Evolutionary conservation across 2,888 invertebrate genomes (phyloP), one percentile per base, ranked within the genome.

Genomic region (Tenthredo scrophulariae): DNA sequence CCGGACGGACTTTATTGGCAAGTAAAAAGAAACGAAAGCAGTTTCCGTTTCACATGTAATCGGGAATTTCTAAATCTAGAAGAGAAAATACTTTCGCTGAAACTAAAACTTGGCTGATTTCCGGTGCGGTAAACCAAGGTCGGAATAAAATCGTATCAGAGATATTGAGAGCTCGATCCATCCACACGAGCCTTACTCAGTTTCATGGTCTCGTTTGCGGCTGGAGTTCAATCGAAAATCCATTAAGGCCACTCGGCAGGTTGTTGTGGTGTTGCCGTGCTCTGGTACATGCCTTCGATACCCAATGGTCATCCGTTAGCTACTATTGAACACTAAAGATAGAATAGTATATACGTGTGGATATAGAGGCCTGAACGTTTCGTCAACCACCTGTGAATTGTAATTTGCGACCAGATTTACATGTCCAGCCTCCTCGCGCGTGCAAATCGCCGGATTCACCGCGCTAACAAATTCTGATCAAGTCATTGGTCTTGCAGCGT

Each of bases 181-280:
- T 40, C 43, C 74, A 2, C 43, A 18, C 15, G 13, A 74, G 43
- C 37, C 22, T 74, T n/a, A 74, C 22, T 40, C 54, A 50, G 29
- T 22, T 29, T 22, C 54, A n/a, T 7, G 33, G n/a, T 54, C 77
- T 40, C 62, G 40, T 84, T 85, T 18, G 62, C 40, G 67, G 40
- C 26, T 82, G 86, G 88, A 89, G 90, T 90, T 89, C 87, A 89
- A 91, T 91, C 89, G 89, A 90, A 89, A 91, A 87, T 90, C 89
- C 88, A 91, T 91, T 90, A 89, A 88, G 89, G 89, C 87, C 89
- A 87, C 87, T 87, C 86, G 88, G 89, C 88, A 89, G 90, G 87
- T 90, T 90, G 89, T 90, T 89, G 89, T 88, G 88, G 89, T 77
- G 75, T 50, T 50, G 33, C 29, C 18, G 29, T 77, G 10, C 75